phyloP scores from a whole-genome alignment of 2,888 invertebrate species.

The Drosophila nr. perissopoda region DNA sequence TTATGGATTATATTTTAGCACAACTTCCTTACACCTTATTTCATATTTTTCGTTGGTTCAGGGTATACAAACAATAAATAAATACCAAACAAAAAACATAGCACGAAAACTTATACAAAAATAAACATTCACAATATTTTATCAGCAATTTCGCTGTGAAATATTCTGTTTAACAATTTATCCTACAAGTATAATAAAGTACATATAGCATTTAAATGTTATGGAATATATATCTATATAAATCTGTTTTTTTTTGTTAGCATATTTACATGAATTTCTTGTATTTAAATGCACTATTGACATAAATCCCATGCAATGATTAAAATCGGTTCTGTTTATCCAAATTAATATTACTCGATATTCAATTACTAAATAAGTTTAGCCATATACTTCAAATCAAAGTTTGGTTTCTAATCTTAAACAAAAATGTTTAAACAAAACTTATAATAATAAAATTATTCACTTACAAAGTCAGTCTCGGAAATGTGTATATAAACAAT shows the following conservation, averaged over 20 bases:
- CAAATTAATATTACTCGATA: not conserved
- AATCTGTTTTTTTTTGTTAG: not conserved
- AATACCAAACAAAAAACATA: constrained; percentile 2
- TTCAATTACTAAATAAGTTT: not conserved
- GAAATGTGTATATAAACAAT: not conserved
- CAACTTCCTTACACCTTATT: not conserved
- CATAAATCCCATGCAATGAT: too few relatives aligned
- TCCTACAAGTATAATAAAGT: not conserved
- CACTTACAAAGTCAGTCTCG: not conserved
- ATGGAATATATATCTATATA: not conserved
- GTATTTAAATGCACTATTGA: not conserved
- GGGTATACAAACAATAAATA: not conserved
- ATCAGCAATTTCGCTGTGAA: not conserved
- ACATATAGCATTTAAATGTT: constrained; percentile 8
- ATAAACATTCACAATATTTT: not conserved
- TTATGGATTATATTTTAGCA: not conserved
- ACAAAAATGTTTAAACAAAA: not conserved
- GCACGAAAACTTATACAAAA: constrained; percentile 2
- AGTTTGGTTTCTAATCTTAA: not conserved
- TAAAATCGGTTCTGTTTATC: not conserved
- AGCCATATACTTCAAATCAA: not conserved
- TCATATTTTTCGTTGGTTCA: not conserved
- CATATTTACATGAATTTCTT: not conserved
- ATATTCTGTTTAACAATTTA: constrained; percentile 6
- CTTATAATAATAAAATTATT: not conserved